Evolutionary conservation across 2,113 vertebrate genomes (phyloP).

Genomic region (Larimichthys polyactis): DNA sequence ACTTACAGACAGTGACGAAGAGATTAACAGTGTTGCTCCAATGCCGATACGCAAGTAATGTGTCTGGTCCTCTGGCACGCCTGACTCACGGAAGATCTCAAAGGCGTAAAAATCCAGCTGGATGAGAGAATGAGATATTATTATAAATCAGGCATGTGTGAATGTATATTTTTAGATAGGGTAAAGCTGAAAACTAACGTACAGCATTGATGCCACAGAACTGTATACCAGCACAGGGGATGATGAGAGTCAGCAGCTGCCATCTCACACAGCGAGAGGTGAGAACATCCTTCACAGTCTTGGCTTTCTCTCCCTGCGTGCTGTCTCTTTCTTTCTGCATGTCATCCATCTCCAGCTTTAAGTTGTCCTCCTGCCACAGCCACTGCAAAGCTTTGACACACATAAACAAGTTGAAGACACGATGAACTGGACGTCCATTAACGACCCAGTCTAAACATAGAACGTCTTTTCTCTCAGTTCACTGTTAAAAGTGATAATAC

Average conservation of each 20-base stretch:
- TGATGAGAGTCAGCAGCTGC: slow-evolving; percentile 75
- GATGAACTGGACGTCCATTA: neutral
- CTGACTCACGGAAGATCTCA: slow-evolving; percentile 76
- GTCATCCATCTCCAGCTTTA: slow-evolving; percentile 73
- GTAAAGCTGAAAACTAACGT: slow-evolving; percentile 6
- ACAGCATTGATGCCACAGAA: slow-evolving; percentile 79
- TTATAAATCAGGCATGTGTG: neutral
- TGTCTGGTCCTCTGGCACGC: slow-evolving; percentile 72
- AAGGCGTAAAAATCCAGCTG: slow-evolving; percentile 82
- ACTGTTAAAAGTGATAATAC: no score
- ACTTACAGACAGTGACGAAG: slow-evolving; percentile 75
- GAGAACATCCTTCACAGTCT: slow-evolving; percentile 72
- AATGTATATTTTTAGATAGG: neutral
- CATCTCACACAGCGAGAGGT: slow-evolving; percentile 70
- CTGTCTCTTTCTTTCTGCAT: slow-evolving; percentile 71
- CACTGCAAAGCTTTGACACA: slow-evolving; percentile 72
- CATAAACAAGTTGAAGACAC: neutral
- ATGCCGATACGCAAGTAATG: slow-evolving; percentile 74
- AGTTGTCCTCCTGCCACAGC: slow-evolving; percentile 78
- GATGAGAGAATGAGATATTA: neutral
- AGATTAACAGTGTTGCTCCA: slow-evolving; percentile 75
- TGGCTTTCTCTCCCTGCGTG: slow-evolving; percentile 58
- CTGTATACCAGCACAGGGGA: slow-evolving; percentile 69
- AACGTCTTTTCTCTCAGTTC: no score
- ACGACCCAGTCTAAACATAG: no score